These are phyloP conservation scores for Eupithecia pulchellata DNA, from an alignment of 2,888 invertebrate species.

Conservation along the genomic window DNA sequence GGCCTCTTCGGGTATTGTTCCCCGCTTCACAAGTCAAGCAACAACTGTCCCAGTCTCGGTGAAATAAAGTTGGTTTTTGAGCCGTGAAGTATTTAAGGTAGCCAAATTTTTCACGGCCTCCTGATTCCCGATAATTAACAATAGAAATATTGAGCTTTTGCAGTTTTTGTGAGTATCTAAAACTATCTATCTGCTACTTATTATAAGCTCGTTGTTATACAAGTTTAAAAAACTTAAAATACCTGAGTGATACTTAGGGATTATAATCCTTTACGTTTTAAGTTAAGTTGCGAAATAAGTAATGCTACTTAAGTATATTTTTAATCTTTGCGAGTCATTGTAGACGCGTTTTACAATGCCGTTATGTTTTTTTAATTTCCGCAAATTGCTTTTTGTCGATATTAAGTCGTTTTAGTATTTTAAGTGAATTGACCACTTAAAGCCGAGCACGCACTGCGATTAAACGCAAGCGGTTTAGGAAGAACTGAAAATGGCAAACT, in stretches of 20 bases:
- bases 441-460: too few relatives aligned
- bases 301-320: conserved; percentile 17
- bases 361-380: conserved; percentile 8
- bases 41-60: neutral
- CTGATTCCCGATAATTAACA: conserved; percentile 56
- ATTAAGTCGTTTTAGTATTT: too few relatives aligned
- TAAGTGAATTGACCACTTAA: too few relatives aligned
- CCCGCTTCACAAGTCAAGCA: neutral
- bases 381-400: neutral
- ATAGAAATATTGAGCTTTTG: conserved; percentile 41
- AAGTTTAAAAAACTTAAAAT: conserved; percentile 29
- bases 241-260: conserved; percentile 20
- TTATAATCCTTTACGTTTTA: conserved; percentile 23
- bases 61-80: conserved; percentile 10
- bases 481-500: too few relatives aligned
- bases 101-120: conserved; percentile 48
- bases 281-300: conserved; percentile 18
- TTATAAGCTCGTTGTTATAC: conserved; percentile 28
- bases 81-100: conserved; percentile 5
- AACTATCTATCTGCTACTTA: conserved; percentile 14
- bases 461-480: too few relatives aligned
- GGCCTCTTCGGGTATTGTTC: conserved; percentile 43
- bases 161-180: conserved; percentile 35
- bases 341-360: neutral
- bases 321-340: conserved; percentile 14